Base-by-base conservation (phyloP, 2,888 invertebrate species). In the Torymus texanus region DNA sequence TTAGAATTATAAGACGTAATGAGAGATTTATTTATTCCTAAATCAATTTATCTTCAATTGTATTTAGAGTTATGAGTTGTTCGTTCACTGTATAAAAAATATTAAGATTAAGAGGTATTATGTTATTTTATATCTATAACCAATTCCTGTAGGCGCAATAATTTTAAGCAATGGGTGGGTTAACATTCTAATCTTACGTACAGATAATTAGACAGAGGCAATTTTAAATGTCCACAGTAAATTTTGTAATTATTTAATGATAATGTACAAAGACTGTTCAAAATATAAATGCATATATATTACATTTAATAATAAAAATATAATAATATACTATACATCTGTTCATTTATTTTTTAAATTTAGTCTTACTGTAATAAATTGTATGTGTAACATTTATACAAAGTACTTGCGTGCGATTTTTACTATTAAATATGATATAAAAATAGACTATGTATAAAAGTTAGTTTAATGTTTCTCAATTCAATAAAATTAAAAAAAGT, bases 181-280 rank as follows among this genome's bases (percentile, higher is more conserved):
- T 41, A 41, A 41, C 41, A 41, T 41, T 41, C 5, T 41, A 41
- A 41, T 41, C 41, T 41, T 41, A 8, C 10, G 10, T 41, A 8
- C 10, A 41, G 41, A 41, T 41, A 41, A 41, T 41, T 41, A 41
- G 41, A 41, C 8, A 41, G 1, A 41, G 41, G 5, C 41, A 41
- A 41, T 41, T 41, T 41, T 41, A 41, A 41, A 41, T 16, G n/a
- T 12, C 41, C 61, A 12, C 29, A 11, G 55, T 68, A 24, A 53
- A 75, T 62, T 41, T 61, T 51, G 41, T 61, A 12, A 67, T 66
- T 12, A 51, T 16, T 58, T 58, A 29, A 68, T 12, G 8, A 53
- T 51, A 65, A 71, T 72, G 59, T 56, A 73, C 67, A 78, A 79
- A 79, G 79, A 79, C 75, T 79, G 70, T 74, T 55, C 51, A 53